phyloP scores from a whole-genome alignment of 2,888 invertebrate species.

The Loripinus fragilis region DNA sequence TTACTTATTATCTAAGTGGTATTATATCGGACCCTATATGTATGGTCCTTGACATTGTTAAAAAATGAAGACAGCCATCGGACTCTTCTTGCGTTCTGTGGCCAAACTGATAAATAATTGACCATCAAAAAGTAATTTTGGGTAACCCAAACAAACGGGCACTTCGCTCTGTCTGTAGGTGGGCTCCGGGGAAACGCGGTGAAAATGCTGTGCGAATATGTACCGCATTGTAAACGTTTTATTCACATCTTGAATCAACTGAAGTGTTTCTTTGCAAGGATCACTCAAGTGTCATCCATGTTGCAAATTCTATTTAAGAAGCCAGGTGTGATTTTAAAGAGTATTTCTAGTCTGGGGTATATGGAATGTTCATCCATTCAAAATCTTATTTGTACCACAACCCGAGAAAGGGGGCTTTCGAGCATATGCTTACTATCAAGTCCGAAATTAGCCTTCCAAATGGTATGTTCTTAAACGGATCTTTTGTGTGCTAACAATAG shows the following conservation, averaged over 20 bases:
- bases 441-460: too few relatives aligned
- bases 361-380: background rate
- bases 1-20: too few relatives aligned
- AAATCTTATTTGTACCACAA: background rate
- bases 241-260: background rate
- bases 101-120: constrained; percentile 3
- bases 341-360: background rate
- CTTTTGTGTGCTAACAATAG: too few relatives aligned
- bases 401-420: too few relatives aligned
- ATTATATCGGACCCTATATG: too few relatives aligned
- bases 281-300: constrained; percentile 30
- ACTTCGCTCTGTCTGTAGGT: constrained; percentile 4
- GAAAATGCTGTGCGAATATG: constrained; percentile 11
- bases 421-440: too few relatives aligned
- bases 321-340: constrained; percentile 12
- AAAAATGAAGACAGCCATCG: too few relatives aligned
- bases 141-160: background rate
- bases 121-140: constrained; percentile 16
- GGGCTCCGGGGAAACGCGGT: background rate
- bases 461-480: too few relatives aligned
- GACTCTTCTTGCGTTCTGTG: too few relatives aligned
- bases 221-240: background rate
- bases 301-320: constrained; percentile 43
- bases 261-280: background rate
- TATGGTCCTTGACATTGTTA: too few relatives aligned